phyloP scores from a whole-genome alignment of 2,797 vertebrate genomes.

The Clarias laeviceps region DNA sequence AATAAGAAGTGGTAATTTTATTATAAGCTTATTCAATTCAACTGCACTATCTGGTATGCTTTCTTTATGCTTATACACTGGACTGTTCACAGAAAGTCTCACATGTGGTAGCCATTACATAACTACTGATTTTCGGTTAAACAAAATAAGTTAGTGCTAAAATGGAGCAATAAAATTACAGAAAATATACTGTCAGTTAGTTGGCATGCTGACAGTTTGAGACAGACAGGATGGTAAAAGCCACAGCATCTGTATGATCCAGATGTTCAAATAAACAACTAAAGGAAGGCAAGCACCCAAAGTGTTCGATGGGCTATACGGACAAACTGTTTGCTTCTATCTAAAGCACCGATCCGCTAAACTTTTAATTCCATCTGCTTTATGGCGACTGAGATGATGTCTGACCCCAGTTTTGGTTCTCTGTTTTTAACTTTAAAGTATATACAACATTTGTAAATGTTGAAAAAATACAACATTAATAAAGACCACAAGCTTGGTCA shows the following conservation, averaged over 20 bases:
- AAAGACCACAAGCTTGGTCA: neutral
- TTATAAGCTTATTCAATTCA: neutral
- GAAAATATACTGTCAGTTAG: slow-evolving; percentile 1
- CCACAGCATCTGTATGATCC: slow-evolving; percentile 22
- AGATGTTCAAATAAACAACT: slow-evolving; percentile 37
- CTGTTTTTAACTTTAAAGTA: neutral
- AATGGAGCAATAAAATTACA: slow-evolving; percentile 12
- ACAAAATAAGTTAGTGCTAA: neutral
- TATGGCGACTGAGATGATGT: neutral
- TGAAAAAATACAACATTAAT: neutral
- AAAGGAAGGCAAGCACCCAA: slow-evolving; percentile 5
- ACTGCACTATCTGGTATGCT: neutral
- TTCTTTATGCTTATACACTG: neutral
- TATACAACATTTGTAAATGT: neutral
- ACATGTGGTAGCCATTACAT: neutral
- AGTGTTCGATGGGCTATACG: slow-evolving; percentile 17
- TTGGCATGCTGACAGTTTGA: slow-evolving; percentile 24
- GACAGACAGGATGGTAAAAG: neutral
- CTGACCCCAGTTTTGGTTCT: neutral
- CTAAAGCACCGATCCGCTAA: neutral
- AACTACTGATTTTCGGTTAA: neutral
- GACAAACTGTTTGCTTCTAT: slow-evolving; percentile 7
- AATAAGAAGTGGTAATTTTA: slow-evolving; percentile 1
- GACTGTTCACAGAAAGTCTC: neutral
- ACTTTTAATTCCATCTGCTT: slow-evolving; percentile 20